A percentile compares a stretch with the other conserved stretches of the same genome.
phyloP scores from a whole-genome alignment of 2,888 invertebrate genomes.

The Anagyrus pseudococci region DNA sequence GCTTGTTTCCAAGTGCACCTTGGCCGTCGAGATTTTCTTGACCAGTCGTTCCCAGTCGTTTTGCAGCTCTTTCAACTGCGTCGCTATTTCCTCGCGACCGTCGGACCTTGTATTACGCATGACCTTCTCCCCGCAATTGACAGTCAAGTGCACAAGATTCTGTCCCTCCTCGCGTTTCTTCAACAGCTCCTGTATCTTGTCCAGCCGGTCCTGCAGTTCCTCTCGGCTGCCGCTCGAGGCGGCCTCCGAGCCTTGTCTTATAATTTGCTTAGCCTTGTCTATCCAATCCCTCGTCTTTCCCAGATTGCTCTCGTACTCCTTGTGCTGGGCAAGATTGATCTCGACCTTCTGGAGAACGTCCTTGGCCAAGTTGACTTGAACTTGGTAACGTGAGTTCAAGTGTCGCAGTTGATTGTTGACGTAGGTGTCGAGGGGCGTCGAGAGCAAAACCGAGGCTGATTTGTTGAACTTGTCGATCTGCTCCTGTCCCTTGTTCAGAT shows the following conservation, averaged over 20 bases:
- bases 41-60: conserved; percentile 91
- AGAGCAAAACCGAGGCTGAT: conserved; percentile 75
- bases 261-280: conserved; percentile 82
- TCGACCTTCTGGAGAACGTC: conserved; percentile 91
- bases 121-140: conserved; percentile 90
- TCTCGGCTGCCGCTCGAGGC: conserved; percentile 82
- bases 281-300: conserved; percentile 85
- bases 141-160: conserved; percentile 82
- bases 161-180: conserved; percentile 87
- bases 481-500: conserved; percentile 77
- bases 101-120: conserved; percentile 83
- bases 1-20: conserved; percentile 88
- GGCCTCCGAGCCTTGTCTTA: conserved; percentile 81
- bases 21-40: conserved; percentile 89
- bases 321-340: conserved; percentile 85
- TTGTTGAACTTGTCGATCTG: conserved; percentile 86
- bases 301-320: conserved; percentile 79
- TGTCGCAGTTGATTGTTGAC: conserved; percentile 87
- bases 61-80: conserved; percentile 87
- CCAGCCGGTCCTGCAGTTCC: conserved; percentile 79
- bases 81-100: conserved; percentile 85
- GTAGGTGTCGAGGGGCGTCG: conserved; percentile 86
- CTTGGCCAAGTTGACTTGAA: conserved; percentile 84
- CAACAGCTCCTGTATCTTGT: conserved; percentile 80
- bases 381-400: conserved; percentile 87